A percentile compares a stretch with the other conserved stretches of the same genome.
Evolutionary conservation across 1,140 invertebrate species (phyloP).

Genomic region (Phymorhynchus buccinoides): DNA sequence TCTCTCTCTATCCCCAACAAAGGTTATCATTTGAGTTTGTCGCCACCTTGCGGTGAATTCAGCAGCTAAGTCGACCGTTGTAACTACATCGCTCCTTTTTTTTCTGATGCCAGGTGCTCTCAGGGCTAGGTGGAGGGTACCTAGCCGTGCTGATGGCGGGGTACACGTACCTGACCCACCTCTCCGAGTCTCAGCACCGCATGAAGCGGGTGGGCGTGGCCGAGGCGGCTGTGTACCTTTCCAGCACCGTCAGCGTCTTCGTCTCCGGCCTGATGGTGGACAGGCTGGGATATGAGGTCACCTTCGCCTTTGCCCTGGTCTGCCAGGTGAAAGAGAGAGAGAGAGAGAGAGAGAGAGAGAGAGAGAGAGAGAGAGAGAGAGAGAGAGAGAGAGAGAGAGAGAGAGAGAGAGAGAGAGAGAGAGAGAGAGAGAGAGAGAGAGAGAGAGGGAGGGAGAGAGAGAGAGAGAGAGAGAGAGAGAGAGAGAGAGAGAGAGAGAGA

Average conservation of each 20-base stretch:
- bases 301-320: slow-evolving; percentile 68
- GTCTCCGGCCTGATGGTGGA: slow-evolving; percentile 70
- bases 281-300: slow-evolving; percentile 60
- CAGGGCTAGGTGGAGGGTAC: slow-evolving; percentile 84
- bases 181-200: slow-evolving; percentile 84
- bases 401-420: too few species aligned
- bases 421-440: too few species aligned
- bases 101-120: slow-evolving; percentile 51
- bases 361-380: not conserved
- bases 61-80: too few species aligned
- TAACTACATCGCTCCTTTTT: too few species aligned
- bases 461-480: too few species aligned
- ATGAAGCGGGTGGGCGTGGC: slow-evolving; percentile 88
- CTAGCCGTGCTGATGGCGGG: slow-evolving; percentile 92
- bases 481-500: too few species aligned
- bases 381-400: too few species aligned
- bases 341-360: too few species aligned
- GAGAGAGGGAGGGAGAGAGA: too few species aligned
- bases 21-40: too few species aligned
- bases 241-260: slow-evolving; percentile 72
- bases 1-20: too few species aligned
- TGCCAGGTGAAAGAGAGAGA: slow-evolving; percentile 47
- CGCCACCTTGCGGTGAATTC: too few species aligned
- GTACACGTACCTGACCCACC: slow-evolving; percentile 90
- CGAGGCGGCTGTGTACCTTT: slow-evolving; percentile 77